Base-by-base conservation (phyloP, 2,113 vertebrate genomes). In the Dendropsophus ebraccatus region DNA sequence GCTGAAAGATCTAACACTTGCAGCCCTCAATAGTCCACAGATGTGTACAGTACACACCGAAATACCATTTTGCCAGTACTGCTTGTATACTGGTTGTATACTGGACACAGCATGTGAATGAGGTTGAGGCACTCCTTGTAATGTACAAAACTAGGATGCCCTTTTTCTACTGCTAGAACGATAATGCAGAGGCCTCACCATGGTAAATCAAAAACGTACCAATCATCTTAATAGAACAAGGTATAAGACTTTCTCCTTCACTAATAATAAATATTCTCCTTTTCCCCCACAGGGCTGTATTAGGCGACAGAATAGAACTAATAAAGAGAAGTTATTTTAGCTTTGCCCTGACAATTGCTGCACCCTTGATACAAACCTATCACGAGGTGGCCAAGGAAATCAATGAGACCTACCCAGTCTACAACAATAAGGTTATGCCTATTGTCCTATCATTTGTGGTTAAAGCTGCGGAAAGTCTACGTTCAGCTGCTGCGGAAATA, bases 401-500 rank as follows among this genome's bases (percentile, higher is more conserved):
- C 2, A 37, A 70, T 23, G 67, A 37, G 32, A 70, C 17, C 1
- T 54, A 54, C 49, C 75, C 75, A 23, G 49, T 77, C 13, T 77
- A 32, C 28, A 21, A 3, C 12, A 35, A 28, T 19, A 77, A 77
- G 4, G 75, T 54, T 3, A 0, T 13, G 17, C 75, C 75, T 54
- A 1, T 77, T 54, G 32, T 77, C 2, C 25, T 0, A 11, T 25
- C 2, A 19, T 21, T 54, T 35, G 25, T 1, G 14, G 1, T 32
- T 1, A 9, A 12, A 2, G 12, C 13, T 12, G 1, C 2, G 12
- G 0, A 19, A 7, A 11, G 12, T 8, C 0, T 32, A 52, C 6
- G 2, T 9, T 7, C 1, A 8, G 17, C 3, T 77, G 75, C 7
- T 11, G 19, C 12, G 28, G 30, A 77, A 35, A 19, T 35, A 8